phyloP scores from a whole-genome alignment of 1,140 invertebrate species.

The Drosophila sulfurigaster region DNA sequence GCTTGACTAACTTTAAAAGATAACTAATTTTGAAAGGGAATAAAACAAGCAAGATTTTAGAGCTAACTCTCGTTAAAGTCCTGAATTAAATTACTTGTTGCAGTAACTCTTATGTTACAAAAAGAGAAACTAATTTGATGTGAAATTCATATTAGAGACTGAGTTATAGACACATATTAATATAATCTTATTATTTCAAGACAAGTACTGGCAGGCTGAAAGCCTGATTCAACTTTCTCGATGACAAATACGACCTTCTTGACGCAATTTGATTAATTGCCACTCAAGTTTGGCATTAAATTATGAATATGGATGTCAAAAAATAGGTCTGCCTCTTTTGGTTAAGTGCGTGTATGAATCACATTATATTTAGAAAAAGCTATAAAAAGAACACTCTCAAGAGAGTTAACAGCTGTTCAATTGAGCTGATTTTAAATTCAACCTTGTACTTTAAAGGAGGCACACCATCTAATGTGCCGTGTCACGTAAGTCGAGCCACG shows the following conservation, averaged over 20 bases:
- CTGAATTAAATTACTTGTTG: not conserved
- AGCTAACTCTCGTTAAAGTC: not conserved
- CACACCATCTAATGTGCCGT: constrained; percentile 6
- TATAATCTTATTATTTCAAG: not conserved
- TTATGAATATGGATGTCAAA: constrained; percentile 22
- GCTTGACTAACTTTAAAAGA: too few relatives aligned
- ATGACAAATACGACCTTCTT: constrained; percentile 3
- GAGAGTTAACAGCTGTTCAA: constrained; percentile 11
- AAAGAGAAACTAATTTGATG: too few relatives aligned
- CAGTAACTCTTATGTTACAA: too few relatives aligned
- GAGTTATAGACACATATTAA: not conserved
- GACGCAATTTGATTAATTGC: constrained; percentile 25
- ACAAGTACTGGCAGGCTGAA: not conserved
- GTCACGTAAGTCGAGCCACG: constrained; percentile 45
- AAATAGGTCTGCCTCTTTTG: constrained; percentile 10
- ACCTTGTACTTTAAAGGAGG: constrained; percentile 21
- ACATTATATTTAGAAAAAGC: constrained; percentile 24
- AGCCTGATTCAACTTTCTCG: not conserved
- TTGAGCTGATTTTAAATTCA: not conserved
- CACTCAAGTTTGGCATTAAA: constrained; percentile 17
- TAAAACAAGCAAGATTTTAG: too few relatives aligned
- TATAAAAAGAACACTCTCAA: not conserved
- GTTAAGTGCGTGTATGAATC: constrained; percentile 6
- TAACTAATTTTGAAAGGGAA: too few relatives aligned
- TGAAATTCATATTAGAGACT: not conserved